Conservation (phyloP, 2,113 vertebrate genomes). For the Nicator chloris region DNA sequence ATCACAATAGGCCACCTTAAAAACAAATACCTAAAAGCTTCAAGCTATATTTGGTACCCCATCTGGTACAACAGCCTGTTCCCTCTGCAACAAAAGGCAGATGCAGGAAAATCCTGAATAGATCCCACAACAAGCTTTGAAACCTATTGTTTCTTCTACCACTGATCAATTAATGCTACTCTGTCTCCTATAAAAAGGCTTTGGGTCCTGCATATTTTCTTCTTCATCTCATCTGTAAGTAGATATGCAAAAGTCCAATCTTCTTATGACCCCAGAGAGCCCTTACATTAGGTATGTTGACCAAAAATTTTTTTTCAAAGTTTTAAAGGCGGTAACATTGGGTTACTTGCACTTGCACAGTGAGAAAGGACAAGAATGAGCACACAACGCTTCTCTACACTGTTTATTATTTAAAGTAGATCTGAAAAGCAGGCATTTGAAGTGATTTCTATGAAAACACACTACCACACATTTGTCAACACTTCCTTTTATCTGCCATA, state of each 20-base stretch:
- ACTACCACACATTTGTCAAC: background rate
- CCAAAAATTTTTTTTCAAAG: background rate
- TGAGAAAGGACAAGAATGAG: background rate
- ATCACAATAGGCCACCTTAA: background rate
- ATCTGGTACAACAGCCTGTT: background rate
- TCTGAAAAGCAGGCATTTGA: background rate
- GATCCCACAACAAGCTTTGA: background rate
- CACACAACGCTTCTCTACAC: fast-evolving
- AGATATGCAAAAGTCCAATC: background rate
- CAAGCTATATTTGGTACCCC: background rate
- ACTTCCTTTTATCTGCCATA: background rate
- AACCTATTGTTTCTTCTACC: background rate
- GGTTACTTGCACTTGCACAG: background rate
- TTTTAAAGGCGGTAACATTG: background rate
- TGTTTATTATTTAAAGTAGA: background rate
- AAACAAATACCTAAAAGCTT: background rate
- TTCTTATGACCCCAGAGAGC: background rate
- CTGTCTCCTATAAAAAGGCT: background rate
- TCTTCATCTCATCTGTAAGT: background rate
- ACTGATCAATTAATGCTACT: background rate
- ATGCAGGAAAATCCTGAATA: background rate
- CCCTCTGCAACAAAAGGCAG: background rate
- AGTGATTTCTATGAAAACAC: background rate
- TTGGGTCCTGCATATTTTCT: background rate
- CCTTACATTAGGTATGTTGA: background rate